Conservation (phyloP, 2,888 invertebrate species). For the Cheilosia soror region DNA sequence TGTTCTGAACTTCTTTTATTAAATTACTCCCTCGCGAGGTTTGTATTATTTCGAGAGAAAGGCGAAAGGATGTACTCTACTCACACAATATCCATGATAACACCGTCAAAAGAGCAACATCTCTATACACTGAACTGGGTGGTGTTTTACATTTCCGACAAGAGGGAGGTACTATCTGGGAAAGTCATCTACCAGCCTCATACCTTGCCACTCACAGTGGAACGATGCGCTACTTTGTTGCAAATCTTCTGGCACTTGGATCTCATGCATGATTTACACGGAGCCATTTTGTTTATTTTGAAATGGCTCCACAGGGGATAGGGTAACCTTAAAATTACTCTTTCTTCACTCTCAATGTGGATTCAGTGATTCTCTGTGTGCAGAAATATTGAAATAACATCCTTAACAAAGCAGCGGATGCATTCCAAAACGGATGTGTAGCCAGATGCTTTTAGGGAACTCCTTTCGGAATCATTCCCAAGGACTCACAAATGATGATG, state of each 20-base stretch:
- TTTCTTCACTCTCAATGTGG: neutral
- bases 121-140: neutral
- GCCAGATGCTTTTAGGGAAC: constrained; percentile 20
- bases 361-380: constrained; percentile 18
- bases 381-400: constrained; percentile 45
- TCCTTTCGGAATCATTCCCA: neutral
- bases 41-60: neutral
- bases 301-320: constrained; percentile 38
- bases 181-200: constrained; percentile 28
- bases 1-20: constrained; percentile 47
- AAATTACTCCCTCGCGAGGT: constrained; percentile 36
- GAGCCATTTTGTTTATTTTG: constrained; percentile 41
- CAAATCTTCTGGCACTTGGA: constrained; percentile 46
- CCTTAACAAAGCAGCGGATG: constrained; percentile 21
- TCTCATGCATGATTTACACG: constrained; percentile 57
- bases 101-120: constrained; percentile 7
- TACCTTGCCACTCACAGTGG: neutral
- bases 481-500: constrained; percentile 28
- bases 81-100: constrained; percentile 13
- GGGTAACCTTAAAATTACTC: constrained; percentile 31
- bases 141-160: constrained; percentile 8
- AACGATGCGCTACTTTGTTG: constrained; percentile 18
- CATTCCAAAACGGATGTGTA: constrained; percentile 31
- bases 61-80: neutral
- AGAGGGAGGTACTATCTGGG: constrained; percentile 15